Percentiles rank a stretch among this genome's conserved stretches.
These are phyloP conservation scores for Psilanteris sp. DNA, from an alignment of 1,140 invertebrate species.

Conservation along the genomic window DNA sequence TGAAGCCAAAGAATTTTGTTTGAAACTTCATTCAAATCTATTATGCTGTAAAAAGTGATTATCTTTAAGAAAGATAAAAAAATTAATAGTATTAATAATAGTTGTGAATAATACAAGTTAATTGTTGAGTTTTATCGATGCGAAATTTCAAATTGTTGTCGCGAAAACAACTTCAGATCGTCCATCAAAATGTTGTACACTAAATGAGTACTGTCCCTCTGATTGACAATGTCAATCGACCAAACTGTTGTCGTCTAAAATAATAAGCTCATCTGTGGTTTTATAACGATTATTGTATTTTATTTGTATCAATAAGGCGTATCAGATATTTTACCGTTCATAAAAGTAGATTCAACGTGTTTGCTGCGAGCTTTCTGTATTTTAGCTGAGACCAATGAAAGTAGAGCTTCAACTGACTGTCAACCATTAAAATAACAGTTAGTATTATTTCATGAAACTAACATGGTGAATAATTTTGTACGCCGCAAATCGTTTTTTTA, in stretches of 20 bases:
- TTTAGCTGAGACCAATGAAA: too few species aligned
- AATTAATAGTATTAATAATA: conserved; percentile 28
- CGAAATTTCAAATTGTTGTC: conserved; percentile 28
- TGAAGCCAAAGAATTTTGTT: too few species aligned
- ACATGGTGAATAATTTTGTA: too few species aligned
- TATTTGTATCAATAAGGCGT: conserved; percentile 54
- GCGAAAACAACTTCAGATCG: conserved; percentile 27
- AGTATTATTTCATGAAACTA: neutral
- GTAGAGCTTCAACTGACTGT: too few species aligned
- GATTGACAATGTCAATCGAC: conserved; percentile 14
- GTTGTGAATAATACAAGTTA: conserved; percentile 13
- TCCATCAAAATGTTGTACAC: conserved; percentile 24
- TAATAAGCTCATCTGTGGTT: conserved; percentile 59
- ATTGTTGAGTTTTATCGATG: conserved; percentile 24
- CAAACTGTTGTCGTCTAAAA: conserved; percentile 22
- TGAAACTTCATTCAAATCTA: too few species aligned
- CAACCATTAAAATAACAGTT: neutral
- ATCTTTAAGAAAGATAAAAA: neutral
- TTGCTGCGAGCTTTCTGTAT: conserved; percentile 4
- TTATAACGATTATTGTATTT: conserved; percentile 46
- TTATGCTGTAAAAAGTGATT: too few species aligned
- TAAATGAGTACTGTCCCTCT: conserved; percentile 3
- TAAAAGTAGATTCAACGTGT: too few species aligned
- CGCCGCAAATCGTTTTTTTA: too few species aligned
- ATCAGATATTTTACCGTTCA: too few species aligned